Conservation (phyloP, 1,140 invertebrate genomes). For the Drosophila fuyamai region DNA sequence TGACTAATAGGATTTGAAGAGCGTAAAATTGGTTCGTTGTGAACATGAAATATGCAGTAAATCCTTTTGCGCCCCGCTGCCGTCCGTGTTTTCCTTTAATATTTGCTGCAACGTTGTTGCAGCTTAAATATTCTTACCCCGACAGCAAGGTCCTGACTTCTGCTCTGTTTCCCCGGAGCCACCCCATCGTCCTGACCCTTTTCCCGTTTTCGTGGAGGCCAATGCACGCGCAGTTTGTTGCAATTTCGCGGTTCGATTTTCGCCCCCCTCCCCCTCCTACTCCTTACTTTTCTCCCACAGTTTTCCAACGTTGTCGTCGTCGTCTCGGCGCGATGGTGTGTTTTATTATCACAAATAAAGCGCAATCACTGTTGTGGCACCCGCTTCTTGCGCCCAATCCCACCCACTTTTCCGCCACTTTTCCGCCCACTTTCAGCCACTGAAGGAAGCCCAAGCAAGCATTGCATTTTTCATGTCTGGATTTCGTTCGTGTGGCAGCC, state of each 20-base stretch:
- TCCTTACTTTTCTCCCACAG: neutral
- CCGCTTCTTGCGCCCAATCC: slow-evolving; percentile 49
- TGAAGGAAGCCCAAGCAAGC: slow-evolving; percentile 26
- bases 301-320: slow-evolving; percentile 28
- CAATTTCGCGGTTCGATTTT: slow-evolving; percentile 82
- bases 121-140: slow-evolving; percentile 80
- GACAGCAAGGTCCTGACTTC: slow-evolving; percentile 66
- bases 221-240: slow-evolving; percentile 82
- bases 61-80: slow-evolving; percentile 78
- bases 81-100: slow-evolving; percentile 77
- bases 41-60: slow-evolving; percentile 85
- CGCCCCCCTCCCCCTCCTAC: neutral
- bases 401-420: slow-evolving; percentile 4
- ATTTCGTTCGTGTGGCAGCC: slow-evolving; percentile 75
- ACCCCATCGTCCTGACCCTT: neutral
- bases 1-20: slow-evolving; percentile 85
- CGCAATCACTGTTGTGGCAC: slow-evolving; percentile 83
- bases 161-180: slow-evolving; percentile 51
- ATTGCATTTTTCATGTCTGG: slow-evolving; percentile 62
- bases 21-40: slow-evolving; percentile 85
- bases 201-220: slow-evolving; percentile 38
- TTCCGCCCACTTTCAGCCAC: slow-evolving; percentile 3
- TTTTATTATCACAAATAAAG: slow-evolving; percentile 84
- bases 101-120: slow-evolving; percentile 74
- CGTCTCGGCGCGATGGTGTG: slow-evolving; percentile 73